Evolutionary conservation across 53 echinoderm and acorn worm genomes (phyloP).

Genomic region (Stichopus horrens): DNA sequence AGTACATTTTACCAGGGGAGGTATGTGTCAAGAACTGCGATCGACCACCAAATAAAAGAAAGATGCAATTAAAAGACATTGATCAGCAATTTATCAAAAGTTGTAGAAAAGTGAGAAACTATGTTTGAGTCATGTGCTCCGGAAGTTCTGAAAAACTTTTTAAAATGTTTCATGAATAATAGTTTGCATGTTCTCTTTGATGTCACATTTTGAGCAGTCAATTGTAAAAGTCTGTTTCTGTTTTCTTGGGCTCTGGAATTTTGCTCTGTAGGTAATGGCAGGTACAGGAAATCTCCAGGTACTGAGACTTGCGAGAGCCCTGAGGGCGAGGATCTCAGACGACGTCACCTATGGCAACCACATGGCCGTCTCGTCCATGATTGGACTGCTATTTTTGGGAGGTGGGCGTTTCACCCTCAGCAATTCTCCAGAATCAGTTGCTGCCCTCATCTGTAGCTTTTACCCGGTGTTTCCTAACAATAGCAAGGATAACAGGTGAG

Average conservation of each 20-base stretch:
- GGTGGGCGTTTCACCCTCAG: slow-evolving; percentile 89
- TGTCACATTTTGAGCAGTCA: background rate
- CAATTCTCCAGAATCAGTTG: slow-evolving; percentile 71
- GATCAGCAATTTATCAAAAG: too few relatives aligned
- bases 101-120: too few relatives aligned
- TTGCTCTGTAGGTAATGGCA: slow-evolving; percentile 79
- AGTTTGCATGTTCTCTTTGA: background rate
- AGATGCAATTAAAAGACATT: too few relatives aligned
- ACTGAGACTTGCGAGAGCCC: slow-evolving; percentile 70
- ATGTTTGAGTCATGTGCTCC: too few relatives aligned
- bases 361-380: slow-evolving; percentile 91
- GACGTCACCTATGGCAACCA: slow-evolving; percentile 89
- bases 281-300: slow-evolving; percentile 90
- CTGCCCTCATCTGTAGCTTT: slow-evolving; percentile 79
- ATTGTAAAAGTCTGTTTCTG: background rate
- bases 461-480: slow-evolving; percentile 91
- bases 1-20: too few relatives aligned
- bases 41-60: too few relatives aligned
- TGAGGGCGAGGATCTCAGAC: slow-evolving; percentile 63
- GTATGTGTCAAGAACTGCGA: too few relatives aligned
- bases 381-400: slow-evolving; percentile 91
- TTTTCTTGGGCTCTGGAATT: background rate
- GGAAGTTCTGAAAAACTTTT: too few relatives aligned
- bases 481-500: slow-evolving; percentile 94
- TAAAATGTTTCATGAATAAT: background rate